Base-by-base conservation (phyloP, 2,888 invertebrate species). In the Acholoe squamosa region DNA sequence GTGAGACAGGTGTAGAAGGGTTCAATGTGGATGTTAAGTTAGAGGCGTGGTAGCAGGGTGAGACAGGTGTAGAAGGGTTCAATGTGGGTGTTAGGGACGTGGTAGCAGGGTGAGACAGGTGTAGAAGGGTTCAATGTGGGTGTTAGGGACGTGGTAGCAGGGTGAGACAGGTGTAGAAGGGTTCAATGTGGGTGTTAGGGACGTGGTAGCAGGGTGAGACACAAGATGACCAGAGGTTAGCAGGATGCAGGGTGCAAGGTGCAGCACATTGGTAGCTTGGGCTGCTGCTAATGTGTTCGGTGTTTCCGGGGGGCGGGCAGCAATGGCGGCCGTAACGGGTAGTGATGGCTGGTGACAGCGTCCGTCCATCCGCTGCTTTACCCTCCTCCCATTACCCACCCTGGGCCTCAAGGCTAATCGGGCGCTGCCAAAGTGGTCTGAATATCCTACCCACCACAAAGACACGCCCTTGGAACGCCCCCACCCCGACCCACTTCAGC, bases 331-430 rank as follows among this genome's bases (percentile, higher is more conserved):
- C 80, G 33, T 80, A 80, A 80, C 80, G 33, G 80, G 80, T 34
- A 0, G 80, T 80, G 80, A 43, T 80, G 80, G n/a, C 80, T 34
- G 80, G 43, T 34, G 80, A 80, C 80, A 34, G n/a, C 34, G 80
- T 16, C 3, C 43, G 80, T 80, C 80, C 80, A 80, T 80, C 80
- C 34, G 34, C 80, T 34, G 22, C 80, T 25, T 33, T 43, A 16
- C 34, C 80, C 80, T 7, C 22, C 34, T 43, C 33, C 14, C 80
- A 34, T 33, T 80, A 33, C 43, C 80, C 80, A 34, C 80, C 80
- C 80, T 43, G 80, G 34, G 33, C 80, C 43, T 34, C n/a, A 25
- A 14, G 80, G 80, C 80, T 80, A 80, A 80, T 80, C 80, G 34
- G 5, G 12, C 1, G 25, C 34, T 16, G 33, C 80, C 80, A 80